Base-by-base conservation (phyloP, 2,888 invertebrate genomes). In the Lepidonotus clava region DNA sequence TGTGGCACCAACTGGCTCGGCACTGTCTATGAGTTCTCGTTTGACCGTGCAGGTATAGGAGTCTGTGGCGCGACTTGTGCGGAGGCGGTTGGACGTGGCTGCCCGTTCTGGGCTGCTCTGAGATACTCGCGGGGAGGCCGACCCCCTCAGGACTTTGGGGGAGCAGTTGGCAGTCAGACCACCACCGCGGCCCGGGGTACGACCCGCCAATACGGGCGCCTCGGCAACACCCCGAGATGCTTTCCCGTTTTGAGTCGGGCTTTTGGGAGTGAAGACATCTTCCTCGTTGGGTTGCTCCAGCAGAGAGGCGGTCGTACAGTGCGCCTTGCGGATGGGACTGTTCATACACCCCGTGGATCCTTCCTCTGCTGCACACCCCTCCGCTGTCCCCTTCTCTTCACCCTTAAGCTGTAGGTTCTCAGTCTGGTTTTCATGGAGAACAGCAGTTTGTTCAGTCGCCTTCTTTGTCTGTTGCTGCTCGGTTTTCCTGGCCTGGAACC, bases 371-470 rank as follows among this genome's bases (percentile, higher is more conserved):
- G 34, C 5, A 34, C 34, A 8, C 8, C 34, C 67, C 6, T 67
- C 67, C 28, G 6, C n/a, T 8, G 32, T 34, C 8, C 46, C 46
- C 41, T 77, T 34, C 5, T 71, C 71, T 8, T 41, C 77, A 41
- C 4, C 28, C 46, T 77, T 46, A 6, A 8, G 4, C 28, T 77
- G 77, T 28, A 77, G 46, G 28, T 77, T 77, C 28, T 40, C 41
- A 14, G 77, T 77, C 46, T 77, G 77, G 40, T 77, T 77, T 24
- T 77, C 77, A 24, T 77, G 77, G 14, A 77, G 77, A 24, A 77
- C 24, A 14, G 77, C 41, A 40, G 41, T 14, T 6, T 36, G 40
- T 24, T 77, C 77, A 5, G 40, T 14, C 4, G 5, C 46, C 14
- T 40, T 41, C n/a, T 77, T 77, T 6, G 24, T 21, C 77, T 77